phyloP scores from a whole-genome alignment of 2,888 invertebrate genomes.

The Laothoe populi region DNA sequence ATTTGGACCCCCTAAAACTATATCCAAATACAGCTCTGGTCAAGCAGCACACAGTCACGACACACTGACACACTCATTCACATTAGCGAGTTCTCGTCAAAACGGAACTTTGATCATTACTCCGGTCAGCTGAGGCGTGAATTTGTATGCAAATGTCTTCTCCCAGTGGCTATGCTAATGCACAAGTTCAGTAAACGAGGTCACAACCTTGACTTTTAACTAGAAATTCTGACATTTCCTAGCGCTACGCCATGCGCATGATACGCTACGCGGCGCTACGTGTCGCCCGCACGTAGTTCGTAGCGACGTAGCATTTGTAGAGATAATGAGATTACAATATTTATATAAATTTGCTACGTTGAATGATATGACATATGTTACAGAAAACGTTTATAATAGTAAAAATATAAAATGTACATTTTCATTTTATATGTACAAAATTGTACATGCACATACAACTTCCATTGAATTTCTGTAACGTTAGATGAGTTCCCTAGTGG shows the following conservation, averaged over 20 bases:
- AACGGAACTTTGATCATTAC: conserved; percentile 12
- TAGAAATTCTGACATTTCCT: not conserved
- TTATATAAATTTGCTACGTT: not conserved
- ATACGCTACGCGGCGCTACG: not conserved
- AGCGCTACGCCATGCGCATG: not conserved
- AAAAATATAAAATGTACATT: too few relatives aligned
- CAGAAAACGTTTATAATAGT: too few relatives aligned
- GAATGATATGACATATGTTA: not conserved
- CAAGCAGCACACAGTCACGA: not conserved
- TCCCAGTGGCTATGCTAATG: conserved; percentile 14
- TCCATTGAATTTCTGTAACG: too few relatives aligned
- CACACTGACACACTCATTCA: conserved; percentile 16
- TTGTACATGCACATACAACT: not conserved
- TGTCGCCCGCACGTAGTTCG: not conserved
- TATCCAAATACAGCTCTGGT: not conserved
- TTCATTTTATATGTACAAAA: too few relatives aligned
- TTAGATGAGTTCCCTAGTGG: too few relatives aligned
- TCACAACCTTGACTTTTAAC: not conserved
- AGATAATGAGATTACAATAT: not conserved
- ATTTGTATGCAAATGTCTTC: conserved; percentile 20
- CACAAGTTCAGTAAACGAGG: conserved; percentile 6
- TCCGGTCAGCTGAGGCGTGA: conserved; percentile 4
- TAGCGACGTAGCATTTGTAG: conserved; percentile 13
- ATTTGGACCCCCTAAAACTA: too few relatives aligned
- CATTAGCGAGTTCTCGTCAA: conserved; percentile 22